Conservation (phyloP, 2,113 vertebrate species). For the Phaethornis superciliosus region DNA sequence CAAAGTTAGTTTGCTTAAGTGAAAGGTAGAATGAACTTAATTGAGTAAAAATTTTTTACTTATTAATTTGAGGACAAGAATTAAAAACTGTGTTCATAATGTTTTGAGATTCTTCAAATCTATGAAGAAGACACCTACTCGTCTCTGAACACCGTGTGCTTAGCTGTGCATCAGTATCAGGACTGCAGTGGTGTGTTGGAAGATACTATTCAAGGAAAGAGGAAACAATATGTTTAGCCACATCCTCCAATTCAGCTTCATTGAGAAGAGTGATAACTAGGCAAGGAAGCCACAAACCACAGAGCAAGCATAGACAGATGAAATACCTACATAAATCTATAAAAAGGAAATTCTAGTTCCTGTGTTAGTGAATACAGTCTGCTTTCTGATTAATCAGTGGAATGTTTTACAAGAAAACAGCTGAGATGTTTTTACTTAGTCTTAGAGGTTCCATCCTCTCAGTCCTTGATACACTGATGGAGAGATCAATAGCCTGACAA, state of each 20-base stretch:
- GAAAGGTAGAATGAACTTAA: not conserved
- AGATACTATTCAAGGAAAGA: not conserved
- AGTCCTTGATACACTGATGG: not conserved
- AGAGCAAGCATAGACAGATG: not conserved
- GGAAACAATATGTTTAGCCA: slow-evolving; percentile 35
- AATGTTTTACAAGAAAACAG: not conserved
- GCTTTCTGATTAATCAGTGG: not conserved
- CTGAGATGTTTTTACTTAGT: not conserved
- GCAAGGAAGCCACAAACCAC: slow-evolving; percentile 55
- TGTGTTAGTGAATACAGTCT: not conserved
- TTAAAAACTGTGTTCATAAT: not conserved
- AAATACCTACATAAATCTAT: not conserved
- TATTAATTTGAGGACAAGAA: not conserved
- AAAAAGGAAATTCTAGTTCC: not conserved
- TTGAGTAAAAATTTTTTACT: not conserved
- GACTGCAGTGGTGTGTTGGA: not conserved
- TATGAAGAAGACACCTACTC: not conserved
- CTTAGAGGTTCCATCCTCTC: not conserved
- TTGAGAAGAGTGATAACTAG: slow-evolving; percentile 1
- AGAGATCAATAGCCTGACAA: not conserved
- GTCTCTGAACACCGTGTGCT: not conserved
- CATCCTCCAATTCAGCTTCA: slow-evolving; percentile 8
- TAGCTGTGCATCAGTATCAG: not conserved
- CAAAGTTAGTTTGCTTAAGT: not conserved
- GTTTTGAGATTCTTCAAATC: not conserved